Evolutionary conservation across 2,888 invertebrate species (phyloP), one percentile per base, ranked within the genome.

Genomic region (Drosophila lacicola): DNA sequence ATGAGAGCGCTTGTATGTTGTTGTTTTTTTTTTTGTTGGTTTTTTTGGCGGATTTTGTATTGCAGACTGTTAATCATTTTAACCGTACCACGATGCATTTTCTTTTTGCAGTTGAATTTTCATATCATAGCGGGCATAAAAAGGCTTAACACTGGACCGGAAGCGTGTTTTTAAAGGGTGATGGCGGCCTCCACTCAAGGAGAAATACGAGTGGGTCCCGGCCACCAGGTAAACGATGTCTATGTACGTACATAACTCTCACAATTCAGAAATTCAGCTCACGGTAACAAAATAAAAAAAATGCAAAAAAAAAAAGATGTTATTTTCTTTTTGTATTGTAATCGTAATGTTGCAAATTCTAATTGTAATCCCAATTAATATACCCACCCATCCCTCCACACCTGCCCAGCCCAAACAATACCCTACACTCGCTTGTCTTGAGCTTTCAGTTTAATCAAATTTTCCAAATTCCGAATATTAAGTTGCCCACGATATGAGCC

Each of bases 121-220:
- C 89, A 88, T 88, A 90, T 88, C 84, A 90, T 87, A 90, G 82
- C 85, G 91, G 91, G 91, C 91, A 90, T 91, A 88, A 91, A 91
- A 91, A 91, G 90, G 91, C 91, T 91, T 91, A 91, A 92, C 91
- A 91, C 91, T 91, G 91, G 91, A 91, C 92, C 90, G 89, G 91
- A 92, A 91, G 89, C 90, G 92, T 92, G 92, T 92, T 90, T 90
- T 91, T 92, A 91, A 92, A 92, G 92, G 92, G 92, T 92, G 92
- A 92, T 92, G 92, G 92, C 93, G 94, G 95, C 95, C 92, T 95
- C 95, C 92, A 95, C 95, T 93, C 95, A 95, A 93, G 95, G 95
- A 93, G 95, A 95, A 94, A 95, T 95, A 93, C 94, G 95, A 94
- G 95, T 95, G 94, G 95, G 95, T 94, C 94, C 95, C 93, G 95